Evolutionary conservation across 2,888 invertebrate genomes (phyloP).

Genomic region (Xestia sexstrigata): DNA sequence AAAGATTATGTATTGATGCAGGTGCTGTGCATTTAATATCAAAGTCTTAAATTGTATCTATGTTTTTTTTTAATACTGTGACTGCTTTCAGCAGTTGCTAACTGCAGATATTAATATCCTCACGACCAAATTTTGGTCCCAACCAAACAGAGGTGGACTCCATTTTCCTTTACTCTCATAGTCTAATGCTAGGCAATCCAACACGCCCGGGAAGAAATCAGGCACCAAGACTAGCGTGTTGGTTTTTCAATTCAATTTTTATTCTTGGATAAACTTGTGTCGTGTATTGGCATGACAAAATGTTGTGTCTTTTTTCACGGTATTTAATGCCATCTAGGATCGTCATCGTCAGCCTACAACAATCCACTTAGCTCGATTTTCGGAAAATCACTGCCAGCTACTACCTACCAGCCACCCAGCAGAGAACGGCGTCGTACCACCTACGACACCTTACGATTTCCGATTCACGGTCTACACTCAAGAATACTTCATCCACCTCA

Average conservation of each 20-base stretch:
- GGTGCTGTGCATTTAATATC: slow-evolving; percentile 7
- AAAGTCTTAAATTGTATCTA: not conserved
- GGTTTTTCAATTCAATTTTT: not conserved
- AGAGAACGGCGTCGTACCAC: not conserved
- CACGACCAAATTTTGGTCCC: not conserved
- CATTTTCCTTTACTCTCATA: not conserved
- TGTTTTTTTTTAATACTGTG: not conserved
- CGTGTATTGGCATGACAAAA: not conserved
- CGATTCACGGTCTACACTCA: not conserved
- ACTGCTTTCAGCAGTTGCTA: not conserved
- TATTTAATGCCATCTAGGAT: not conserved
- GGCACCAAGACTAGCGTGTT: not conserved
- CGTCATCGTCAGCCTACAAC: not conserved
- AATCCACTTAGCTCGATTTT: not conserved
- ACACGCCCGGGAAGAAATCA: no score
- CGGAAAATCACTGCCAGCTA: not conserved
- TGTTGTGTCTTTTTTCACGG: not conserved
- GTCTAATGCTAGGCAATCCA: no score
- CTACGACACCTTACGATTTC: not conserved
- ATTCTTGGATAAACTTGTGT: not conserved
- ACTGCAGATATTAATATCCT: not conserved
- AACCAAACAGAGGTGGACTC: not conserved
- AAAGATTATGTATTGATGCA: slow-evolving; percentile 26
- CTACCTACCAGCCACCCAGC: not conserved
- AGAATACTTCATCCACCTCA: not conserved